Evolutionary conservation across 2,797 vertebrate genomes (phyloP), one percentile per base, ranked within the genome.

Genomic region (Aulostomus chinensis): DNA sequence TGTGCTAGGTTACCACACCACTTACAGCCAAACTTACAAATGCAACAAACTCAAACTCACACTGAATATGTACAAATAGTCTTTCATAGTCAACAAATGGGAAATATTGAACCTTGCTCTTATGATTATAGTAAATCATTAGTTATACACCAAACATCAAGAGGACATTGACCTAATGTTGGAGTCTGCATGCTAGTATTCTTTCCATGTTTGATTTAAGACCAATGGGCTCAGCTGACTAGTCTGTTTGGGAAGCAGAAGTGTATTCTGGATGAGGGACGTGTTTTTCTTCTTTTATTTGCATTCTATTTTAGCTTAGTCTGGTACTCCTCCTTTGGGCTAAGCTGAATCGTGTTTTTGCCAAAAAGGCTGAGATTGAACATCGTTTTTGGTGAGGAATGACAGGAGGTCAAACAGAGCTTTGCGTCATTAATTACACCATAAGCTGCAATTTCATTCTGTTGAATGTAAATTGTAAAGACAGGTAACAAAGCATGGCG

Each of bases 271-370:
- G 83, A 84, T 69, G 47, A 55, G 52, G 73, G 25, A 22, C 24
- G 18, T 61, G 76, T 84, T 85, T 86, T 72, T 59, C 61, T 76
- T 42, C 65, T 72, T 80, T 68, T 80, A 80, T 73, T 80, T 82
- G 67, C 10, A 3, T 51, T 80, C 74, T 87, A 79, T 88, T 88
- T 88, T 83, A 89, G 79, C 80, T 86, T 73, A 85, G 86, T 91
- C 89, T 91, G 80, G 67, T 75, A 62, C 51, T 74, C 41, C 60
- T 76, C 75, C 61, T 78, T 78, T 73, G 76, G 76, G 64, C 62
- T 55, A 14, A 54, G 42, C 13, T 57, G 56, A 58, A 56, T 48
- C 7, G 14, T 79, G 71, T 63, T 85, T 80, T 87, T 76, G 85
- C 87, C 87, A 87, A 79, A 76, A 82, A 64, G 49, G 39, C 71